Percentiles rank a stretch among this genome's conserved stretches.
phyloP scores from a whole-genome alignment of 2,113 vertebrate genomes.

The Xenus cinereus region DNA sequence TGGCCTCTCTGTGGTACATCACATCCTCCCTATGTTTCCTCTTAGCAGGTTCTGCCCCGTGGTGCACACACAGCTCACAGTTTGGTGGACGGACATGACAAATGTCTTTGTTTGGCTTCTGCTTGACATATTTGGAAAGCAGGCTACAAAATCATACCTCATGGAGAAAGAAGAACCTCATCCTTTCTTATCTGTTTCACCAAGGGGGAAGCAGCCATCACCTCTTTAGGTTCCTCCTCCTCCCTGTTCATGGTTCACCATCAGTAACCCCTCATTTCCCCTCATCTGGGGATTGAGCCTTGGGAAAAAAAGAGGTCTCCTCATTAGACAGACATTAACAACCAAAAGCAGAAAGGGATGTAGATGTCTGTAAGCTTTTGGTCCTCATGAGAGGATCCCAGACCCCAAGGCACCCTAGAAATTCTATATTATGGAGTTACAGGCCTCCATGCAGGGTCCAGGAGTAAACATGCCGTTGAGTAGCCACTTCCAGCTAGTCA shows the following conservation, averaged over 20 bases:
- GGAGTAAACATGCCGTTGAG: background rate
- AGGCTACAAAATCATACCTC: background rate
- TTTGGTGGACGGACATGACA: background rate
- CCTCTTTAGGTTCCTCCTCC: background rate
- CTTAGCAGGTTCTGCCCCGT: background rate
- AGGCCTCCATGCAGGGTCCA: background rate
- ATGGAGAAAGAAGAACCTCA: background rate
- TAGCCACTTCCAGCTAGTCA: background rate
- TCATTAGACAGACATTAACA: background rate
- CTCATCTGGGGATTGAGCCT: background rate
- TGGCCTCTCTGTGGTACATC: background rate
- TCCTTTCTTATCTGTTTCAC: background rate
- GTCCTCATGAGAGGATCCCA: background rate
- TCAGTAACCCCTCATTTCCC: background rate
- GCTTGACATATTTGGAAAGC: background rate
- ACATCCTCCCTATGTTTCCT: constrained; percentile 14
- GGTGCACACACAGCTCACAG: background rate
- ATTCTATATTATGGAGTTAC: background rate
- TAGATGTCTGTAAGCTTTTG: background rate
- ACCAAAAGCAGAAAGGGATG: background rate
- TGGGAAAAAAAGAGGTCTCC: background rate
- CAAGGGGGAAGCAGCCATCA: background rate
- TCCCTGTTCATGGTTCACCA: background rate
- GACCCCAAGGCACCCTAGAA: background rate
- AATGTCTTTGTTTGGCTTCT: background rate